Base-by-base conservation (phyloP, 53 echinoderm and acorn worm genomes). In the Apostichopus leukothele region DNA sequence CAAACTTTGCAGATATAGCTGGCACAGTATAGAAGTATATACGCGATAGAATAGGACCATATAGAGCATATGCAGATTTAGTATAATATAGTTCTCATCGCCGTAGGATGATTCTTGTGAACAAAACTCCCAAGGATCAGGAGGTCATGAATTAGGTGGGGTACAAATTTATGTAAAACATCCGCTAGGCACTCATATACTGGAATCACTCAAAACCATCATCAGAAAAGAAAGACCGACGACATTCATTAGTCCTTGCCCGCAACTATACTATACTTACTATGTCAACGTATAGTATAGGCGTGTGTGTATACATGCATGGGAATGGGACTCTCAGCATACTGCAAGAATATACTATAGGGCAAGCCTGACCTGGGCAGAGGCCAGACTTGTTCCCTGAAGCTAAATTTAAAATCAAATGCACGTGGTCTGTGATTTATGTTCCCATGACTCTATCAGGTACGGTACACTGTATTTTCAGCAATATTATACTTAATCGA, bases 101-200 rank as follows among this genome's bases (percentile, higher is more conserved):
- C 57, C 7, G 57, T 57, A 57, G 8, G 8, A 57, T 25, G n/a
- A n/a, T 57, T 57, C 57, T 7, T 57, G 57, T 57, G 57, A 10
- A 39, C 39, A 39, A 39, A 10, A 71, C 3, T 16, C 19, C 9
- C 81, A 52, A 81, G 55, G 81, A 57, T 81, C 81, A 81, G 55
- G 13, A 81, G 81, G 81, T 23, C 81, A 81, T 51, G 18, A 55
- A 57, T 81, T 59, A 81, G 81, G 81, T 81, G 81, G 81, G 81
- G 81, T 81, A 59, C 54, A 11, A 81, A 81, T 81, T 81, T 81
- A 81, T 81, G 55, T 81, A 81, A 81, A 81, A 81, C 81, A 81
- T 81, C 81, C 81, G 81, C 81, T 81, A 59, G 81, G 81, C 81
- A 81, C 18, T 21, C 53, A 71, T 39, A 39, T n/a, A 19, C 81